phyloP scores from a whole-genome alignment of 2,888 invertebrate genomes.

The Troides aeacus region DNA sequence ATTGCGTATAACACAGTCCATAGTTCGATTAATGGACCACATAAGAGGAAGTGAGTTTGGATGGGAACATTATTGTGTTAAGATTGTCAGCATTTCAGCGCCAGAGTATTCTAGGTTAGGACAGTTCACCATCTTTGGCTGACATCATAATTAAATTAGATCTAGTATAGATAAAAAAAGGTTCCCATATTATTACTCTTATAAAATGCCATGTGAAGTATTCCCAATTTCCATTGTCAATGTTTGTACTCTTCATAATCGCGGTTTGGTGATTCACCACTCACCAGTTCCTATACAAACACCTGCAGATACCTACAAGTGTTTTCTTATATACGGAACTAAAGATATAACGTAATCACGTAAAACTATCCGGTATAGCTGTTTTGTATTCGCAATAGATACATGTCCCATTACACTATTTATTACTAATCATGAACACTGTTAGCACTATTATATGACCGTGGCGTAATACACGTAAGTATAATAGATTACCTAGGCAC shows the following conservation, averaged over 20 bases:
- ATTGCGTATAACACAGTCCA: no score
- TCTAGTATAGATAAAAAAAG: no score
- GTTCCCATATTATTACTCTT: no score
- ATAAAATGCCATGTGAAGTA: background rate
- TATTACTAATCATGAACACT: slow-evolving; percentile 22
- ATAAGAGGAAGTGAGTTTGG: no score
- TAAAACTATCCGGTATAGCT: slow-evolving; percentile 11
- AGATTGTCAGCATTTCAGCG: no score
- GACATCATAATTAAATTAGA: no score
- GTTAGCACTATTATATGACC: background rate
- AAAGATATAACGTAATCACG: background rate
- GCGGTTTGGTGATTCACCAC: background rate
- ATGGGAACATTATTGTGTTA: no score
- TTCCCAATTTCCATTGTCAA: background rate
- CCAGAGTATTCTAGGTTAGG: no score
- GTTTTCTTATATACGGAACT: background rate
- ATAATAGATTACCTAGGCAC: slow-evolving; percentile 26
- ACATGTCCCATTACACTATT: slow-evolving; percentile 23
- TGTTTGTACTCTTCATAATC: background rate
- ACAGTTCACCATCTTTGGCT: no score
- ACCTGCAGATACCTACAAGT: background rate
- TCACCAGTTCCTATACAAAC: background rate
- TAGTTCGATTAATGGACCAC: no score
- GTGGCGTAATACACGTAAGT: slow-evolving; percentile 16
- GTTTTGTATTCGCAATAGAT: slow-evolving; percentile 17